A percentile compares a stretch with the other conserved stretches of the same genome.
phyloP scores from a whole-genome alignment of 2,888 invertebrate genomes.

The Yponomeuta cagnagella region DNA sequence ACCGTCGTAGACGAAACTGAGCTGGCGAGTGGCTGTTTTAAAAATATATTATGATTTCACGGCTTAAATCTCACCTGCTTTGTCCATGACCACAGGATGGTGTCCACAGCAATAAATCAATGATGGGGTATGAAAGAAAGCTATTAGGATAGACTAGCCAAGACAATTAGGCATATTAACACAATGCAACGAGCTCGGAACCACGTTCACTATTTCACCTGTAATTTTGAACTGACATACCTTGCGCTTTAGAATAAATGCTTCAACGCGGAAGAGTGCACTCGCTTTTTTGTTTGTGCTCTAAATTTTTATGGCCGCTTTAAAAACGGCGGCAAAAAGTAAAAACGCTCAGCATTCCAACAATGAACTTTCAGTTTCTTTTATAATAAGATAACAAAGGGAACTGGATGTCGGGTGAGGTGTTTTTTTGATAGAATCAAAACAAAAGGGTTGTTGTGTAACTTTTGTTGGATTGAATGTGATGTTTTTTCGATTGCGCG shows the following conservation, averaged over 20 bases:
- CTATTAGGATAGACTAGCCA: conserved; percentile 48
- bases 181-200: conserved; percentile 42
- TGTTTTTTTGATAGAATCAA: conserved; percentile 61
- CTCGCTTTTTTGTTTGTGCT: conserved; percentile 60
- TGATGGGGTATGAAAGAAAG: conserved; percentile 61
- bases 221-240: conserved; percentile 65
- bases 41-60: conserved; percentile 29
- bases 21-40: conserved; percentile 21
- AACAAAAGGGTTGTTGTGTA: conserved; percentile 51
- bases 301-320: conserved; percentile 62
- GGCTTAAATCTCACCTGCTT: conserved; percentile 42
- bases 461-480: conserved; percentile 54
- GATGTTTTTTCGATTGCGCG: conserved; percentile 28
- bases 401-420: conserved; percentile 46
- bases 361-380: conserved; percentile 73
- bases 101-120: conserved; percentile 61
- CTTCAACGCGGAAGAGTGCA: conserved; percentile 62
- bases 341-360: conserved; percentile 37
- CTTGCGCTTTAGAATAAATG: conserved; percentile 40
- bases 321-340: conserved; percentile 56
- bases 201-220: conserved; percentile 71
- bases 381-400: conserved; percentile 59
- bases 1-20: conserved; percentile 19
- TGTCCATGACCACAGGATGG: conserved; percentile 33
- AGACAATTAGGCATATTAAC: conserved; percentile 63